Percentiles rank a stretch among this genome's conserved stretches.
phyloP scores from a whole-genome alignment of 2,888 invertebrate species.

The Meloe dianella region DNA sequence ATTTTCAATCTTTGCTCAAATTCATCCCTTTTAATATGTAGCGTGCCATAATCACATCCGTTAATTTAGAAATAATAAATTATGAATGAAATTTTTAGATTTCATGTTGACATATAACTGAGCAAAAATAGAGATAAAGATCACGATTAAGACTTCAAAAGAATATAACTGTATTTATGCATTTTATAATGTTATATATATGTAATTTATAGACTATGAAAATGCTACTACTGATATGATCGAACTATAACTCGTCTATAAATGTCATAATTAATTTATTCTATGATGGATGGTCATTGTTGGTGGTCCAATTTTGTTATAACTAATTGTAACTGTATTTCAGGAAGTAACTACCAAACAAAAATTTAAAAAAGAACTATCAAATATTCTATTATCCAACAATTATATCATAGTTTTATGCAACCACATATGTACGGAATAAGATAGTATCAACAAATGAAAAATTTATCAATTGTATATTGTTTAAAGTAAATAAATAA shows the following conservation, averaged over 20 bases:
- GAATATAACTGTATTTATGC: neutral
- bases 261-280: conserved; percentile 1
- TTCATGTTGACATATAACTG: no score
- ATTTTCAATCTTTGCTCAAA: no score
- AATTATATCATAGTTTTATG: neutral
- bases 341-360: no score
- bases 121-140: no score
- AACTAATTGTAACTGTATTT: neutral
- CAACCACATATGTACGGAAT: neutral
- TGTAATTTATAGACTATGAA: conserved; percentile 3
- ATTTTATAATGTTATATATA: neutral
- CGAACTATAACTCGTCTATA: neutral
- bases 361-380: no score
- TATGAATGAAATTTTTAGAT: no score
- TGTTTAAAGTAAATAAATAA: neutral
- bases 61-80: no score
- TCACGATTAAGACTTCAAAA: neutral
- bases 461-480: no score
- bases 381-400: no score
- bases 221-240: neutral
- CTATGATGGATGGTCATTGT: neutral
- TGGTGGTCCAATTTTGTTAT: neutral
- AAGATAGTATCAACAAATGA: no score
- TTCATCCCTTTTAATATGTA: no score
- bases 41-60: no score